Evolutionary conservation across 1,140 invertebrate genomes (phyloP).

Genomic region (Pygmarrhopalites habei): DNA sequence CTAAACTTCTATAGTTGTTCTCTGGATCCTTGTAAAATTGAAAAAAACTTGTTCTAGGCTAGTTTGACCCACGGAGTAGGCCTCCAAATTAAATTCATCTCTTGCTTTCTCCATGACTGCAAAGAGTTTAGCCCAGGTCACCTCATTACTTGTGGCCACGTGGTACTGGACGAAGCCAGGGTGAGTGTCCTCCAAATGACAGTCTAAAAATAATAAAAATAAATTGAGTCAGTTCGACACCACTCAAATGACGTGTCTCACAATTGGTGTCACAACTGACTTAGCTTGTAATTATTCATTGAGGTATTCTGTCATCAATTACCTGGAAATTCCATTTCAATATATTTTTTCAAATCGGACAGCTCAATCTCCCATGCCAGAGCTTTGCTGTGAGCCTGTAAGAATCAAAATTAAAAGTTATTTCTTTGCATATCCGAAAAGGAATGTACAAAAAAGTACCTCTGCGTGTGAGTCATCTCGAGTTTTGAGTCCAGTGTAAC

Average conservation of each 20-base stretch:
- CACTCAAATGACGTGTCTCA: too few species aligned
- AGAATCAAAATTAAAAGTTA: too few species aligned
- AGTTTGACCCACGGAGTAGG: conserved; percentile 76
- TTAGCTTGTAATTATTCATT: too few species aligned
- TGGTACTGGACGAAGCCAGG: conserved; percentile 69
- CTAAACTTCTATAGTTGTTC: too few species aligned
- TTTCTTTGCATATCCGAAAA: too few species aligned
- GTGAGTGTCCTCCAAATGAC: conserved; percentile 54
- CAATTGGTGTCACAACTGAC: not conserved
- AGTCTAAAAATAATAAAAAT: not conserved
- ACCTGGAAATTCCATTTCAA: conserved; percentile 16
- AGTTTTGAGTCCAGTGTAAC: not conserved
- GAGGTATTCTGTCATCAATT: too few species aligned
- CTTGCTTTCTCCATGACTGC: conserved; percentile 59
- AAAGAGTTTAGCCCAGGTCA: conserved; percentile 71
- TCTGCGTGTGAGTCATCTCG: not conserved
- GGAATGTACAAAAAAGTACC: too few species aligned
- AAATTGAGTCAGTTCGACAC: too few species aligned
- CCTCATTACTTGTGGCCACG: conserved; percentile 52
- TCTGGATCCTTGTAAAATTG: conserved; percentile 35
- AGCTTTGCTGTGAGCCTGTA: not conserved
- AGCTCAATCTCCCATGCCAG: conserved; percentile 9
- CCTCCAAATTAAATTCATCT: conserved; percentile 57
- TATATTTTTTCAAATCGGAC: conserved; percentile 2
- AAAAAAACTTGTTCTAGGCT: conserved; percentile 66